Conservation (phyloP, 2,888 invertebrate genomes). For the Drosophila paranaensis region DNA sequence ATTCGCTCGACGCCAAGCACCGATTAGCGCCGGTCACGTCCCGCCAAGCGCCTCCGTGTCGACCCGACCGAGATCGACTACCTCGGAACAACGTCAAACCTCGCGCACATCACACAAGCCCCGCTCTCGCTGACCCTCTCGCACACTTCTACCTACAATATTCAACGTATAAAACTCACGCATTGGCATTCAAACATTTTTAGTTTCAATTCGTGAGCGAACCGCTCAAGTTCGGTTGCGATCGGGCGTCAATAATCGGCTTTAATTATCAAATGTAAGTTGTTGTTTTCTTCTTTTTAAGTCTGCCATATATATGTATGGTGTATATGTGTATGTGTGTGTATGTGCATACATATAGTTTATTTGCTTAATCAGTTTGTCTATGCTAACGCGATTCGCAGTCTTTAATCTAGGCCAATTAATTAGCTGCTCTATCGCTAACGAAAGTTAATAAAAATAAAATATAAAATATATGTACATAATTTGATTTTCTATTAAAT, state of each 20-base stretch:
- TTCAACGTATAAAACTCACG: conserved; percentile 55
- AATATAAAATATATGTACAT: not conserved
- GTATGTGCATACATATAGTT: not conserved
- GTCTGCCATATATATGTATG: not conserved
- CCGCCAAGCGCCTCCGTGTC: conserved; percentile 16
- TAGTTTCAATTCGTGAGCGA: conserved; percentile 59
- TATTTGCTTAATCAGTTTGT: not conserved
- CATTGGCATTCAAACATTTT: conserved; percentile 51
- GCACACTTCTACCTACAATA: not conserved
- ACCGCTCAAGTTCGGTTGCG: conserved; percentile 54
- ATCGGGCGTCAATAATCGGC: conserved; percentile 17
- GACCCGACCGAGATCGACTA: conserved; percentile 11
- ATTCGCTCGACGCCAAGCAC: conserved; percentile 10
- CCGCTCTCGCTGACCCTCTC: conserved; percentile 1
- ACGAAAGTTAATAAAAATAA: not conserved
- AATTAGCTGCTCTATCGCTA: not conserved
- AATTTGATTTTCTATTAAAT: too few relatives aligned
- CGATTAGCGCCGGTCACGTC: conserved; percentile 54
- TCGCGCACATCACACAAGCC: conserved; percentile 11
- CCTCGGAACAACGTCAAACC: conserved; percentile 12
- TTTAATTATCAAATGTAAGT: conserved; percentile 42
- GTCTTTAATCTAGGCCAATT: not conserved
- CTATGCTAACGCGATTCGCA: not conserved
- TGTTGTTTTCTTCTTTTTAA: conserved; percentile 2
- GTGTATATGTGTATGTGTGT: not conserved